Conservation (phyloP, 2,797 vertebrate genomes). For the Macropus fuliginosus region DNA sequence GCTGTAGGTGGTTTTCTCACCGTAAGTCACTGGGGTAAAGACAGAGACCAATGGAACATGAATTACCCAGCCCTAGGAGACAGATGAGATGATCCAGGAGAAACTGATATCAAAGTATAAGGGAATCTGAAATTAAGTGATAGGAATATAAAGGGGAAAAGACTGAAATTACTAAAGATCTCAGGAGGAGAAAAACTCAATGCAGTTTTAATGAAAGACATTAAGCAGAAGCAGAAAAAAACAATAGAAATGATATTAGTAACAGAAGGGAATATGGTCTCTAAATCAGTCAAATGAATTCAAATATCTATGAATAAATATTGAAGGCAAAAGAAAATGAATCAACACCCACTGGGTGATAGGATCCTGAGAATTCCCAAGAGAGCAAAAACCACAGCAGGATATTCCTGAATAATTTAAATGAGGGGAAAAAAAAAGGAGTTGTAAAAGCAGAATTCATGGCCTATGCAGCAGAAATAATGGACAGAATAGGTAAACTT, state of each 20-base stretch:
- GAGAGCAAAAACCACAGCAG: background rate
- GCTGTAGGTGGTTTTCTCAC: background rate
- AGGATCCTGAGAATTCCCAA: background rate
- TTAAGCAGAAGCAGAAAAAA: background rate
- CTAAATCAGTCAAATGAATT: background rate
- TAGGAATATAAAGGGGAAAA: background rate
- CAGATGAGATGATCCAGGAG: background rate
- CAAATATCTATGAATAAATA: background rate
- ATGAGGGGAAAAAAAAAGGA: background rate
- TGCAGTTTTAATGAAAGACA: background rate
- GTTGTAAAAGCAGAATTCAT: background rate
- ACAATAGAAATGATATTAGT: background rate
- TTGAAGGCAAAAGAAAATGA: background rate
- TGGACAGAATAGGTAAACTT: background rate
- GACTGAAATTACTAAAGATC: background rate
- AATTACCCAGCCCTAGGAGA: background rate
- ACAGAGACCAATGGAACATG: background rate
- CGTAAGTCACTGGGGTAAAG: background rate
- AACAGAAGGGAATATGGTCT: background rate
- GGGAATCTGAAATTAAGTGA: background rate
- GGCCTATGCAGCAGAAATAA: background rate
- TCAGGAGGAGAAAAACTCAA: background rate
- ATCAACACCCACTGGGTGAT: background rate
- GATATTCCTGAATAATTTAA: background rate
- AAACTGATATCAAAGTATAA: background rate